Evolutionary conservation across 1,140 invertebrate genomes (phyloP).

Genomic region (Uloborus diversus): DNA sequence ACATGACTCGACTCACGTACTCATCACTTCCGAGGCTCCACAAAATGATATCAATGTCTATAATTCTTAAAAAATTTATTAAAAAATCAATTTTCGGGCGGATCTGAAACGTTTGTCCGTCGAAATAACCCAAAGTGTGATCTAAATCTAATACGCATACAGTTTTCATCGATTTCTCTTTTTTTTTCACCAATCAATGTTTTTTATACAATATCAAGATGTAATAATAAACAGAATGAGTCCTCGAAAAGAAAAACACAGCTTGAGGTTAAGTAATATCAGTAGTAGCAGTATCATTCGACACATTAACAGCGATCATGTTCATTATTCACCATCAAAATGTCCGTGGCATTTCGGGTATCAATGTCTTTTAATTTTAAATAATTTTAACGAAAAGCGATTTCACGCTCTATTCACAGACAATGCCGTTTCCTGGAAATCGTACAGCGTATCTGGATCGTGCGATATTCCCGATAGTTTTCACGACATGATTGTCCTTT

Average conservation of each 20-base stretch:
- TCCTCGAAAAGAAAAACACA: neutral
- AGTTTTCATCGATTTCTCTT: no score
- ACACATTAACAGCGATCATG: neutral
- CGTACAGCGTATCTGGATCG: no score
- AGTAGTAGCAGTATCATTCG: neutral
- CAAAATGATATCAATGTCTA: slow-evolving; percentile 14
- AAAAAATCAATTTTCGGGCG: neutral
- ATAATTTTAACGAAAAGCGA: neutral
- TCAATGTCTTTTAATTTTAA: slow-evolving; percentile 4
- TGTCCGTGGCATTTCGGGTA: no score
- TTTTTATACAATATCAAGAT: neutral
- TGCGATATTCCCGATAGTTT: neutral
- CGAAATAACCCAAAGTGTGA: neutral
- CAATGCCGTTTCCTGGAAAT: neutral
- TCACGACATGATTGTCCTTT: slow-evolving; percentile 13
- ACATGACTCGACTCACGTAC: neutral
- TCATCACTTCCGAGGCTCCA: neutral
- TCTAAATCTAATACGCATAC: slow-evolving; percentile 7
- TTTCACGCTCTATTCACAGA: neutral
- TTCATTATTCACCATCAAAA: slow-evolving; percentile 6
- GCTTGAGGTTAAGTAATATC: neutral
- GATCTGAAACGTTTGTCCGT: neutral
- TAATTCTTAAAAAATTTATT: slow-evolving; percentile 6
- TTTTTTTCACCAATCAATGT: neutral
- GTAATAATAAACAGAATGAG: neutral